Evolutionary conservation across 2,113 vertebrate species (phyloP), one percentile per base, ranked within the genome.

Genomic region (Salvator merianae): DNA sequence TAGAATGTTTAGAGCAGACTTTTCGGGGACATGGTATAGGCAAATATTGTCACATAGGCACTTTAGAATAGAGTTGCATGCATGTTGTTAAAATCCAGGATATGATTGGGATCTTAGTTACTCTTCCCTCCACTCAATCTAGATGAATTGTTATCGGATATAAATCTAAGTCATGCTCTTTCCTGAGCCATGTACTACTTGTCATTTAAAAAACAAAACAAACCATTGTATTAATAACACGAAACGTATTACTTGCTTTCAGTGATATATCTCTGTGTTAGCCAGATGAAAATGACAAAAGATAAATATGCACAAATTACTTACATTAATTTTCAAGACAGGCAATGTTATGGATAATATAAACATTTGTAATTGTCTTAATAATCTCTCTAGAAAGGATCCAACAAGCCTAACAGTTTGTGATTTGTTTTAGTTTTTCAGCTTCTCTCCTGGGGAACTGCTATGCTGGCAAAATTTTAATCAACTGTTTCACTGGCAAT

Each of bases 401-500:
- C 34, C 38, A 86, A 80, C 78, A 83, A 32, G 81, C 83, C n/a
- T 76, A 82, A 65, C 82, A 73, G 69, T 68, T 93, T 53, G 6
- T 79, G 80, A 90, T 91, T 83, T 77, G 59, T 88, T 83, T 75
- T 72, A 73, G 13, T 59, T 90, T 91, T 91, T 65, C 82, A 84
- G 84, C 50, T 32, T 20, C 43, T 87, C 83, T 71, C 84, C 59
- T 73, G 55, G 82, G 50, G 59, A 84, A 81, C 84, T 38, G 32
- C 95, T 94, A 93, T 77, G 91, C 77, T 86, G 87, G 90, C 86
- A 89, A 87, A 90, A 94, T 93, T 91, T 92, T 93, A 95, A 95
- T 95, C 93, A 92, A 89, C 91, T 90, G 91, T 94, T 94, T 93
- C 88, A 91, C 81, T 87, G 83, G 91, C 94, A 95, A 92, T 94